Evolutionary conservation across 2,113 vertebrate genomes (phyloP), one percentile per base, ranked within the genome.

Genomic region (Archocentrus centrarchus): DNA sequence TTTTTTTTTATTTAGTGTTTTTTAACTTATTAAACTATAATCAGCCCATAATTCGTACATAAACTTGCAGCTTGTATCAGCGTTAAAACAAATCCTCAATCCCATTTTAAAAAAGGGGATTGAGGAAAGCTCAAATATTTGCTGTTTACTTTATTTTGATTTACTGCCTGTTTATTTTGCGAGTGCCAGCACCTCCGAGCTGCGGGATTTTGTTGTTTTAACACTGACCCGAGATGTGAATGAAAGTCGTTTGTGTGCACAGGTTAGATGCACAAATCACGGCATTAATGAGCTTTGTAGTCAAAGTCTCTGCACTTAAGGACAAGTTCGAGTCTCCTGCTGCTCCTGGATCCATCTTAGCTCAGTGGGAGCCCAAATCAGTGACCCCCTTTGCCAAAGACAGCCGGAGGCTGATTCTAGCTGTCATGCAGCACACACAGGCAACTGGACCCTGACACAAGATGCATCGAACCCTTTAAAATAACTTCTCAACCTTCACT

Each of bases 401-500:
- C 17, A 73, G 17, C n/a, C 37, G 50, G 27, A 81, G 20, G 59
- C 47, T 1, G 3, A 62, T 2, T 79, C 41, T 55, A 27, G 9
- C 11, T 18, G 10, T 83, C 30, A 73, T 2, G 1, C 24, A 6
- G 5, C 35, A 77, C 37, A 77, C 63, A 82, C n/a, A 2, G 60
- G 3, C 2, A 1, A 39, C 73, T 63, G 32, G 62, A 59, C 68
- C 27, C 60, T 58, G 55, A 77, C 53, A 77, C 20, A 30, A 86
- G 32, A 18, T 10, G 79, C 22, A n/a, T 77, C 24, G 58, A 84
- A 79, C 24, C 47, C 32, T 77, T 85, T n/a, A 47, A 91, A 91
- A 87, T 73, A 24, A 81, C 87, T 88, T 64, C 73, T 82, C 32
- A 79, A n/a, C 62, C 76, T 41, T 60, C 63, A 73, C 44, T 50